Percentiles rank a stretch among this genome's conserved stretches.
Evolutionary conservation across 2,888 invertebrate species (phyloP).

Genomic region (Erpobdella octoculata): DNA sequence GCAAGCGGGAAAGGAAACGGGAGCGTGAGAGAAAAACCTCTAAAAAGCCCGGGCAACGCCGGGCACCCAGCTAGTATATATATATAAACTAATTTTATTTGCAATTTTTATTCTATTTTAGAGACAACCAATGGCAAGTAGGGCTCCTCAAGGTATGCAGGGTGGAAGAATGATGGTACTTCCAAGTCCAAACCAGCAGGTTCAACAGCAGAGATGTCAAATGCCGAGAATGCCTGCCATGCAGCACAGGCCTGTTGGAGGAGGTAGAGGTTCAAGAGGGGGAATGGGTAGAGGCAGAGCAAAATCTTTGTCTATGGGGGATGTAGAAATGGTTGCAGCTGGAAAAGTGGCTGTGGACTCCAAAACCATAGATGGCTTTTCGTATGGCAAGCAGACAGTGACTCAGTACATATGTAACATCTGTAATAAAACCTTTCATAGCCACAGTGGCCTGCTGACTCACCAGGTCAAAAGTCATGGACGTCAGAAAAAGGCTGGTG

Average conservation of each 20-base stretch:
- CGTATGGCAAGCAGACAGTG: conserved; percentile 31
- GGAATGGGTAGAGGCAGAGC: conserved; percentile 8
- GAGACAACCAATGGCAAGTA: conserved; percentile 5
- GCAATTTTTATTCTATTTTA: background rate
- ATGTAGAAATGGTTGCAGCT: background rate
- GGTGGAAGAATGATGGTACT: background rate
- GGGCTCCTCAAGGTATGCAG: background rate
- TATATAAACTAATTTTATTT: too few relatives aligned
- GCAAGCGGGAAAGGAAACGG: background rate
- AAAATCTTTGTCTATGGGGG: background rate
- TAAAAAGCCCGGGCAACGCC: too few relatives aligned
- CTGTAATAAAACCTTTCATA: conserved; percentile 26
- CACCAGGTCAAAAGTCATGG: conserved; percentile 32
- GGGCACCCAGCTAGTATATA: too few relatives aligned
- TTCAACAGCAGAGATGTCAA: background rate
- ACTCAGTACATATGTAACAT: conserved; percentile 32
- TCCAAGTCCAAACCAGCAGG: background rate
- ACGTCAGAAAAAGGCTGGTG: conserved; percentile 28
- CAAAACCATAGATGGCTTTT: conserved; percentile 25
- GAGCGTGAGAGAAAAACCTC: background rate
- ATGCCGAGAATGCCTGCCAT: conserved; percentile 4
- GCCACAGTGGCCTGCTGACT: conserved; percentile 29
- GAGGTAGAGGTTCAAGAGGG: background rate
- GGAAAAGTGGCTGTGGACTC: conserved; percentile 13
- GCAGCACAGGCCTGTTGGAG: background rate